Evolutionary conservation across 2,888 invertebrate genomes (phyloP).

Genomic region (Cerceris ruficornis): DNA sequence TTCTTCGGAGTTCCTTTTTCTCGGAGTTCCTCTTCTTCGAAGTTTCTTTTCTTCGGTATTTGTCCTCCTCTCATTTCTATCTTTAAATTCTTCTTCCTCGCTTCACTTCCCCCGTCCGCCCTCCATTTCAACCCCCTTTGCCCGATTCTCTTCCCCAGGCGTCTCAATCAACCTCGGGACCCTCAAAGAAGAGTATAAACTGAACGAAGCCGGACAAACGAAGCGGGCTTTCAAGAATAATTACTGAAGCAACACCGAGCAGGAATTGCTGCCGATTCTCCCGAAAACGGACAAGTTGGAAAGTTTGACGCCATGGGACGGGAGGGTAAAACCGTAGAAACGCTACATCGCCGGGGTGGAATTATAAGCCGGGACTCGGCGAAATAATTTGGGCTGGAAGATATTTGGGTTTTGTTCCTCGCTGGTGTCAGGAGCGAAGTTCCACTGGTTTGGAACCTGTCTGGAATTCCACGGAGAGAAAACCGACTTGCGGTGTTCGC

Average conservation of each 20-base stretch:
- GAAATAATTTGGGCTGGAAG: background rate
- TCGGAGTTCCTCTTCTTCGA: no score
- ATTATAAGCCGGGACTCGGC: background rate
- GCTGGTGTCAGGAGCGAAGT: no score
- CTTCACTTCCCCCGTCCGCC: no score
- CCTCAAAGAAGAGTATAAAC: background rate
- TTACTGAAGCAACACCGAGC: slow-evolving; percentile 29
- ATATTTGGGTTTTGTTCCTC: background rate
- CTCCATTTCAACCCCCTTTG: background rate
- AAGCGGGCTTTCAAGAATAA: slow-evolving; percentile 42
- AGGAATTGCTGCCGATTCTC: slow-evolving; percentile 31
- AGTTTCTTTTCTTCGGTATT: no score
- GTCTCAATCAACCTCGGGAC: background rate
- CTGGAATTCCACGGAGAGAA: no score
- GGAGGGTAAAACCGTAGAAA: background rate
- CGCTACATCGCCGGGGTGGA: slow-evolving; percentile 5
- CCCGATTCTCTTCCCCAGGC: slow-evolving; percentile 11
- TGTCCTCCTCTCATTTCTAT: no score
- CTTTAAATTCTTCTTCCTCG: no score
- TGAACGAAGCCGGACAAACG: slow-evolving; percentile 7
- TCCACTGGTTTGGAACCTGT: no score
- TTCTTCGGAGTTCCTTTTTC: no score
- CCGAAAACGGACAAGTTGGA: slow-evolving; percentile 8
- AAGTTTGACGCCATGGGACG: background rate
- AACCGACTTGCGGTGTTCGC: no score